Evolutionary conservation across 2,113 vertebrate genomes (phyloP).

Genomic region (Leucopsar rothschildi): DNA sequence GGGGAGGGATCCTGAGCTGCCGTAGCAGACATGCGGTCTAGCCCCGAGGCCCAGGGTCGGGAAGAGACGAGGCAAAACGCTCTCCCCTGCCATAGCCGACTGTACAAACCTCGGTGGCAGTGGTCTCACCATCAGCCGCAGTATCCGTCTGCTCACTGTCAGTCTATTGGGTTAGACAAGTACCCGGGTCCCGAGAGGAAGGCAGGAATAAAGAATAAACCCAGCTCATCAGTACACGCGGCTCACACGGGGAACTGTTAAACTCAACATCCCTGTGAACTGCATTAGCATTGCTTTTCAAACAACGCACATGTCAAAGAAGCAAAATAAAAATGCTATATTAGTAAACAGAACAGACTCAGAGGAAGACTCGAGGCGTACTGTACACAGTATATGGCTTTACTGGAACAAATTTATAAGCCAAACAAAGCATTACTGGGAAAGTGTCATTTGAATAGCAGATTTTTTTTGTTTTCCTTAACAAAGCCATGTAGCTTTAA

Average conservation of each 20-base stretch:
- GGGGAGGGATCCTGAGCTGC: neutral
- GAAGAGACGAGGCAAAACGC: neutral
- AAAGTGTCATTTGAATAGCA: neutral
- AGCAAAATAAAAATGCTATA: slow-evolving; percentile 68
- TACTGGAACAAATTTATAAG: slow-evolving; percentile 39
- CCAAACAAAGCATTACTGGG: slow-evolving; percentile 13
- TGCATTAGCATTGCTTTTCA: slow-evolving; percentile 55
- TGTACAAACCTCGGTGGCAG: slow-evolving; percentile 92
- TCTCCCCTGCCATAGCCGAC: neutral
- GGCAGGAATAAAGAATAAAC: slow-evolving; percentile 82
- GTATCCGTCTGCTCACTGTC: slow-evolving; percentile 96
- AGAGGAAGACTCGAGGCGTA: slow-evolving; percentile 75
- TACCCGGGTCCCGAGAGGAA: slow-evolving; percentile 74
- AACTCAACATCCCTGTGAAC: slow-evolving; percentile 32
- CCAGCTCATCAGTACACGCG: slow-evolving; percentile 70
- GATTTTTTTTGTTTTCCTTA: neutral
- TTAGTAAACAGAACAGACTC: slow-evolving; percentile 76
- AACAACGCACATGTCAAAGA: slow-evolving; percentile 55
- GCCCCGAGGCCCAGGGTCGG: neutral
- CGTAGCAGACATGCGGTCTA: neutral
- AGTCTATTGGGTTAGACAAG: slow-evolving; percentile 80
- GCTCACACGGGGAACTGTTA: neutral
- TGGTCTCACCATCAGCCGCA: slow-evolving; percentile 90
- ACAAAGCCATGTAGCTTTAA: slow-evolving; percentile 53
- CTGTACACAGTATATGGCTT: slow-evolving; percentile 39